Evolutionary conservation across 2,888 invertebrate species (phyloP).

Genomic region (Stenichneumon culpator): DNA sequence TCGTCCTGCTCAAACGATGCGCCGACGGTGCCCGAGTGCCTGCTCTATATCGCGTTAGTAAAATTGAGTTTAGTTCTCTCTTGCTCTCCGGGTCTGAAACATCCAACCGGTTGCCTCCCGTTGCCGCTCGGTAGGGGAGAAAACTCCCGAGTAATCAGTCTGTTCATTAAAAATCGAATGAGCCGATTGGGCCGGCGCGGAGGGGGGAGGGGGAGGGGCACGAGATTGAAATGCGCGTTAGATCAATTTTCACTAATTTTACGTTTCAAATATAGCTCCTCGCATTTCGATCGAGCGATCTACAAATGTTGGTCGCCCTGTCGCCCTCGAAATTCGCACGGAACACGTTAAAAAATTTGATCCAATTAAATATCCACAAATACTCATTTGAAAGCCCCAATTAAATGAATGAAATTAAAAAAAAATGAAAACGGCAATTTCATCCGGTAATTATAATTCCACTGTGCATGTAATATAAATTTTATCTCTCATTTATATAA

Average conservation of each 20-base stretch:
- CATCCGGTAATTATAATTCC: conserved; percentile 4
- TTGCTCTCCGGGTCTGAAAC: conserved; percentile 9
- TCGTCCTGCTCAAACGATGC: conserved; percentile 57
- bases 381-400: background rate
- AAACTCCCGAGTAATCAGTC: conserved; percentile 57
- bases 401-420: background rate
- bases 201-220: background rate
- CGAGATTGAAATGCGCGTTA: conserved; percentile 17
- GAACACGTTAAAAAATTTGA: background rate
- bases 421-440: background rate
- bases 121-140: background rate
- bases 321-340: background rate
- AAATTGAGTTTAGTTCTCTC: conserved; percentile 66
- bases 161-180: conserved; percentile 60
- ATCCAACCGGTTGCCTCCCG: background rate
- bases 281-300: conserved; percentile 25
- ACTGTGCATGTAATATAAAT: background rate
- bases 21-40: conserved; percentile 49
- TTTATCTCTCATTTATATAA: background rate
- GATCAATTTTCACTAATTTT: conserved; percentile 41
- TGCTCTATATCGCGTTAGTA: conserved; percentile 61
- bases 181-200: background rate
- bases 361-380: conserved; percentile 19
- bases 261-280: background rate
- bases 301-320: conserved; percentile 20